Evolutionary conservation across 2,797 vertebrate species (phyloP).

Genomic region (Squalus acanthias): DNA sequence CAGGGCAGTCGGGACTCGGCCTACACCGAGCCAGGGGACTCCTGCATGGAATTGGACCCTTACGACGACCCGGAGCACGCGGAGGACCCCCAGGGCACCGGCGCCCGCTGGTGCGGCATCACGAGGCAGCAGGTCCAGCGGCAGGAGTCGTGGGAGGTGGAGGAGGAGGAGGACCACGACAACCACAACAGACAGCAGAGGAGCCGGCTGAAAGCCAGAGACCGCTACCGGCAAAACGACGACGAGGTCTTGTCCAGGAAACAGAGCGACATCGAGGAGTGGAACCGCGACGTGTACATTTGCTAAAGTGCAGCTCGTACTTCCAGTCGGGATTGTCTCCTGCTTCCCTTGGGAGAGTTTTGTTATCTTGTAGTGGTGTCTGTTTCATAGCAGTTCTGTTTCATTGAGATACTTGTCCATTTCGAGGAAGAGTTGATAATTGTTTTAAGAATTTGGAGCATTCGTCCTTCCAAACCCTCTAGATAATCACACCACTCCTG

Average conservation of each 20-base stretch:
- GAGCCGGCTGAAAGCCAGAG: constrained; percentile 73
- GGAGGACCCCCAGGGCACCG: constrained; percentile 58
- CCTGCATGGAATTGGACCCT: constrained; percentile 87
- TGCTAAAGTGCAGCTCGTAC: constrained; percentile 45
- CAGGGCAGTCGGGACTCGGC: constrained; percentile 85
- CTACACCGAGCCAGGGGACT: constrained; percentile 83
- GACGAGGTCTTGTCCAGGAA: constrained; percentile 66
- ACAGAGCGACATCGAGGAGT: constrained; percentile 56
- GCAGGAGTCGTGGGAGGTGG: constrained; percentile 76
- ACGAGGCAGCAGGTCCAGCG: constrained; percentile 59
- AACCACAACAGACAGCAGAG: constrained; percentile 69
- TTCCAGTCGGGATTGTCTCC: not conserved
- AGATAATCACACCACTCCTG: not conserved
- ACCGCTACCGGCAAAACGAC: constrained; percentile 71
- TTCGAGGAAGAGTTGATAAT: not conserved
- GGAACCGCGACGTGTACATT: constrained; percentile 59
- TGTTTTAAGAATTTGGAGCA: not conserved
- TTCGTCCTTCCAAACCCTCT: not conserved
- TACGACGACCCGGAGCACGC: constrained; percentile 74
- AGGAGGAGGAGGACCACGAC: constrained; percentile 74
- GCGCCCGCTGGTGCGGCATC: constrained; percentile 58
- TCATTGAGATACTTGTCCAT: not conserved
- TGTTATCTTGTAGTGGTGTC: constrained; percentile 5
- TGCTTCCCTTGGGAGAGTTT: not conserved
- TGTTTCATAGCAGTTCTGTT: not conserved